Conservation (phyloP, 2,888 invertebrate species). For the Andrena praecox region DNA sequence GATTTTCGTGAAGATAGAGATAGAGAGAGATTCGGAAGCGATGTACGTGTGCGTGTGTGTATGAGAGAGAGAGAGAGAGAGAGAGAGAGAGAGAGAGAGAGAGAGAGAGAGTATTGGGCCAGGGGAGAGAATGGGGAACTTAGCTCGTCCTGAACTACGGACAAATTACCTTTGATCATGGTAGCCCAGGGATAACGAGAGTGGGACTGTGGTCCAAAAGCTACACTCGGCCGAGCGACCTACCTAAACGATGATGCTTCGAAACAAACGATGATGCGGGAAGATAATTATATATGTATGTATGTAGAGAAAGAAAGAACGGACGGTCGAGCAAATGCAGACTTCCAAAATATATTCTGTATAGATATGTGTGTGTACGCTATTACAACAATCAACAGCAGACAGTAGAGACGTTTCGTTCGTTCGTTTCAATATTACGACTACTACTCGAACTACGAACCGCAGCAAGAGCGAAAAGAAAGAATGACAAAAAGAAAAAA, state of each 20-base stretch:
- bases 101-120: conserved; percentile 25
- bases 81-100: conserved; percentile 15
- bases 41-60: conserved; percentile 8
- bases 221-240: conserved; percentile 68
- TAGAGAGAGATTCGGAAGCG: conserved; percentile 22
- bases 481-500: background rate
- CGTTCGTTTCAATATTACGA: conserved; percentile 41
- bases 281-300: conserved; percentile 52
- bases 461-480: conserved; percentile 33
- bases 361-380: conserved; percentile 48
- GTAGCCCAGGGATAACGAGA: conserved; percentile 60
- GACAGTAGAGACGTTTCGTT: conserved; percentile 57
- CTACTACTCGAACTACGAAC: conserved; percentile 61
- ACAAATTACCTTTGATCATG: conserved; percentile 61
- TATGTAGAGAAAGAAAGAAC: conserved; percentile 53
- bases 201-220: conserved; percentile 62
- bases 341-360: conserved; percentile 64
- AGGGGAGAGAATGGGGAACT: conserved; percentile 27
- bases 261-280: conserved; percentile 65
- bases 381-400: conserved; percentile 70
- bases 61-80: conserved; percentile 6
- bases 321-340: conserved; percentile 69
- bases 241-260: conserved; percentile 68
- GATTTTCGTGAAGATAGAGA: background rate
- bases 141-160: conserved; percentile 61